Base-by-base conservation (phyloP, 2,888 invertebrate genomes). In the Scotopteryx bipunctaria region DNA sequence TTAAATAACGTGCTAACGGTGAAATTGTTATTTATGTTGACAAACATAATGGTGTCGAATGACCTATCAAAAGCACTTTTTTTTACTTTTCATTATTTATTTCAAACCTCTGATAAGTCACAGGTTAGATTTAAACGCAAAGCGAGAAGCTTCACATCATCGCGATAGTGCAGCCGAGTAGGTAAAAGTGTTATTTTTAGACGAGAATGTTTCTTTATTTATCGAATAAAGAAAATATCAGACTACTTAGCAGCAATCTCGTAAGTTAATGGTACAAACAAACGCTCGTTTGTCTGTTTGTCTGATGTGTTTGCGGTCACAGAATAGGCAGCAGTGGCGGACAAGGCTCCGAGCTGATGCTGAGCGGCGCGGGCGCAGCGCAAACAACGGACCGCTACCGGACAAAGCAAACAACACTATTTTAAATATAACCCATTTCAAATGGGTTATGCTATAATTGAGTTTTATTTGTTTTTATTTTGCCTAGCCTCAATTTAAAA, bases 211-310 rank as follows among this genome's bases (percentile, higher is more conserved):
- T 5, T 21, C 5, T 9, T 3, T 1, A 9, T 4, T 27, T 11
- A 27, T 5, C 11, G 9, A 27, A 27, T 25, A 25, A 38, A 16
- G n/a, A 16, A 15, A 27, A 11, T 8, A 27, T 14, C 14, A 6
- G 23, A 15, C 47, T 40, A n/a, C n/a, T n/a, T n/a, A 33, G 43
- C 36, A 55, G 49, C 59, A 60, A 59, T 60, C 64, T 60, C 62
- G 58, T 52, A 43, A 57, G 61, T 57, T 61, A 64, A 64, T 58
- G 61, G 59, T 53, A 69, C 69, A 71, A 69, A 72, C 68, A 67
- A 52, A 54, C 52, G 53, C 31, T 55, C 55, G 67, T 59, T 57
- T 67, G 64, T 61, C 60, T 63, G 66, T 64, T 63, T 64, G 62
- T 60, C 45, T 32, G 36, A 13, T 16, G 23, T 65, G 59, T 64